A percentile compares a stretch with the other conserved stretches of the same genome.
Evolutionary conservation across 2,113 vertebrate species (phyloP).

Genomic region (Odobenus rosmarus): DNA sequence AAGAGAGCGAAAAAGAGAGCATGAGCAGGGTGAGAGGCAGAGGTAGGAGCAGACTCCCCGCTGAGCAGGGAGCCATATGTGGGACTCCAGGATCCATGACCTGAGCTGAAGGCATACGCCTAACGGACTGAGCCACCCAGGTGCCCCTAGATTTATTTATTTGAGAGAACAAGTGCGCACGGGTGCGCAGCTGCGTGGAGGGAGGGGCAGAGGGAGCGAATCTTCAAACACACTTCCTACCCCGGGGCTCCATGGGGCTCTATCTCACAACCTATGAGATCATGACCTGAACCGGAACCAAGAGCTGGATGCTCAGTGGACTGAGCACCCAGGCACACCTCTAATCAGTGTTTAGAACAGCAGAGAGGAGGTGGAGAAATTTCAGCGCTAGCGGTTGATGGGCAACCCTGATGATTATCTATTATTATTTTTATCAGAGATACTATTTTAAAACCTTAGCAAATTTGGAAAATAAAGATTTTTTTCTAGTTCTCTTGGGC

Average conservation of each 20-base stretch:
- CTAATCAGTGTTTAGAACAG: constrained; percentile 9
- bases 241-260: too few species aligned
- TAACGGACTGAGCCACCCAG: too few species aligned
- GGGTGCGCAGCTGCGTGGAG: not conserved
- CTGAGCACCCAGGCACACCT: not conserved
- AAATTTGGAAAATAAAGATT: constrained; percentile 31
- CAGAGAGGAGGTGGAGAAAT: not conserved
- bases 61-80: too few species aligned
- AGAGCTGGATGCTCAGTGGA: too few species aligned
- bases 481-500: not conserved
- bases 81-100: too few species aligned
- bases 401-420: not conserved
- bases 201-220: not conserved
- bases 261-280: too few species aligned
- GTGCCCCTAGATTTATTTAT: not conserved
- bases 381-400: not conserved
- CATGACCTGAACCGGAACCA: too few species aligned
- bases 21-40: not conserved
- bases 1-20: not conserved
- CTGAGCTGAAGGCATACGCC: too few species aligned
- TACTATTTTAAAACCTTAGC: constrained; percentile 22
- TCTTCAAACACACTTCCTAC: not conserved
- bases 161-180: not conserved
- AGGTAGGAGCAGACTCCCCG: too few species aligned
- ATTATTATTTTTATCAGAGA: constrained; percentile 10